phyloP scores from a whole-genome alignment of 2,888 invertebrate species.

The Tubiluchus corallicola region DNA sequence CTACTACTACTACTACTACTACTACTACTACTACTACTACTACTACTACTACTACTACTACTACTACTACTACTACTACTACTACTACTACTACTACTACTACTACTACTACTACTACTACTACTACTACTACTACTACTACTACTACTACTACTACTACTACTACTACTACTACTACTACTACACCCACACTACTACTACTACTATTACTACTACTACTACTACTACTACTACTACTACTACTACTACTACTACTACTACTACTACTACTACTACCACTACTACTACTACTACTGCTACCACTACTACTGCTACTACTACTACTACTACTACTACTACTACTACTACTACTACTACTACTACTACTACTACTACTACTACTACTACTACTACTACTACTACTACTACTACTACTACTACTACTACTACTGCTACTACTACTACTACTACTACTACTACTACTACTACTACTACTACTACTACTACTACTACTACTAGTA shows the following conservation, averaged over 20 bases:
- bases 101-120: not conserved
- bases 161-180: not conserved
- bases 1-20: not conserved
- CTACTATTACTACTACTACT: not conserved
- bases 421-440: not conserved
- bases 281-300: not conserved
- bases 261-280: not conserved
- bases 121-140: not conserved
- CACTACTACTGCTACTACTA: not conserved
- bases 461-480: constrained; percentile 3
- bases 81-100: not conserved
- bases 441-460: not conserved
- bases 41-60: not conserved
- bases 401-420: constrained; percentile 3
- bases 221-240: not conserved
- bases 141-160: not conserved
- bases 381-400: constrained; percentile 3
- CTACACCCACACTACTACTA: not conserved
- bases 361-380: not conserved
- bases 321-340: not conserved
- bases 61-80: not conserved
- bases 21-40: not conserved
- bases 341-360: not conserved
- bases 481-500: constrained; percentile 1
- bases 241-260: not conserved